These are phyloP conservation scores for Nothobranchius furzeri DNA, from an alignment of 2,113 vertebrate genomes.

Conservation along the genomic window DNA sequence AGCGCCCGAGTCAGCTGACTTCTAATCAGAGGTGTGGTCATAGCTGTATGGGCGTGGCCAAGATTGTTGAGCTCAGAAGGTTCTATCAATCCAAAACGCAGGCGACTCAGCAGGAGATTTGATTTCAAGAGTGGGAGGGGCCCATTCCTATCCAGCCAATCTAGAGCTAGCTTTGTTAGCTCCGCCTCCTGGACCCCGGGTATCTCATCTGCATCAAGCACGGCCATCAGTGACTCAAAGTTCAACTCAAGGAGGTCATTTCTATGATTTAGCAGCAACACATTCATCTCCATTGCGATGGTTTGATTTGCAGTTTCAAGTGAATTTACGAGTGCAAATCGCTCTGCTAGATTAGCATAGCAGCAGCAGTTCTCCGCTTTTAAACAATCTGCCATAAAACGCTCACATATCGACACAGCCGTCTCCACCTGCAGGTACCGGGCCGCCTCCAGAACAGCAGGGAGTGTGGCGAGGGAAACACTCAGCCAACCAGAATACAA, in stretches of 20 bases:
- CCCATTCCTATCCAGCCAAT: constrained; percentile 85
- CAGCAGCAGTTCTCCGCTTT: constrained; percentile 84
- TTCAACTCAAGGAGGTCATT: constrained; percentile 84
- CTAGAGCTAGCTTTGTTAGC: constrained; percentile 83
- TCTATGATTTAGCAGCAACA: constrained; percentile 76
- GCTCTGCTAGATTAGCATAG: constrained; percentile 87
- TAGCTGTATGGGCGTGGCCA: constrained; percentile 76
- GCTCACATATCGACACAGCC: constrained; percentile 86
- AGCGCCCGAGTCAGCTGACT: constrained; percentile 88
- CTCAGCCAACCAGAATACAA: constrained; percentile 93
- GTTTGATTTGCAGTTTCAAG: constrained; percentile 79
- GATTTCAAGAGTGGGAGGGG: constrained; percentile 77
- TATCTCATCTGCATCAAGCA: constrained; percentile 83
- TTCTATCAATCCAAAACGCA: constrained; percentile 84
- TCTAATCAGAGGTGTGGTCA: constrained; percentile 81
- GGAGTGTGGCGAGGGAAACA: constrained; percentile 84
- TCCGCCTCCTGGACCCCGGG: constrained; percentile 81
- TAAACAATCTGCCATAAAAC: constrained; percentile 85
- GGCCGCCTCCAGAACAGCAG: constrained; percentile 87
- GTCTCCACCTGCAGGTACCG: constrained; percentile 91
- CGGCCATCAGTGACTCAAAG: constrained; percentile 77
- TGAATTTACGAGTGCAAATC: constrained; percentile 80
- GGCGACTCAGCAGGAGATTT: constrained; percentile 82
- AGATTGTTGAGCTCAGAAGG: constrained; percentile 74
- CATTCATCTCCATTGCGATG: constrained; percentile 79